Percentiles rank a stretch among this genome's conserved stretches.
phyloP scores from a whole-genome alignment of 2,888 invertebrate species.

The Thecocarcelia acutangulata region DNA sequence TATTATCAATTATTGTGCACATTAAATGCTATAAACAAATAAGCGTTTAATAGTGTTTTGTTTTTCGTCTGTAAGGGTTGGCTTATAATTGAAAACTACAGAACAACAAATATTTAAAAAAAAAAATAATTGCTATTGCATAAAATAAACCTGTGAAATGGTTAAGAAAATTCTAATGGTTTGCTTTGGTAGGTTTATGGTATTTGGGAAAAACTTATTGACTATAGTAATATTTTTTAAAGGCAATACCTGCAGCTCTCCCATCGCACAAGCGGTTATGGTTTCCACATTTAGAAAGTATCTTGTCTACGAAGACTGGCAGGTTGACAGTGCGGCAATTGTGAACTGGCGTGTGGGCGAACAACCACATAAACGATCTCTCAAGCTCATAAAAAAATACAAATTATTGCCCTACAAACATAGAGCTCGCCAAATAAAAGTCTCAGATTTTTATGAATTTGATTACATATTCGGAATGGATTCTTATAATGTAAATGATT shows the following conservation, averaged over 20 bases:
- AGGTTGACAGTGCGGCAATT: conserved; percentile 94
- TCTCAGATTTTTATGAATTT: conserved; percentile 90
- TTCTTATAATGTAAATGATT: conserved; percentile 89
- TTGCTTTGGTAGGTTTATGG: conserved; percentile 75
- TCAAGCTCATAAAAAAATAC: conserved; percentile 87
- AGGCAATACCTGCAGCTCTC: conserved; percentile 98
- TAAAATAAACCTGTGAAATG: conserved; percentile 71
- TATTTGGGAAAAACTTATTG: neutral
- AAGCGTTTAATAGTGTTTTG: neutral
- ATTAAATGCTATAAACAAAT: neutral
- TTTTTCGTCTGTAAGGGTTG: neutral
- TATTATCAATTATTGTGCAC: neutral
- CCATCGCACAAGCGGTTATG: conserved; percentile 97
- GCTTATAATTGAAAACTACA: neutral
- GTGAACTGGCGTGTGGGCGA: conserved; percentile 94
- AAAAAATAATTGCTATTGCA: too few species aligned
- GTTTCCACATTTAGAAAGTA: conserved; percentile 87
- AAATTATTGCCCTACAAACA: conserved; percentile 89
- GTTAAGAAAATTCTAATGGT: conserved; percentile 79
- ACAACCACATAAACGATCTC: conserved; percentile 89
- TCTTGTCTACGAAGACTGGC: conserved; percentile 86
- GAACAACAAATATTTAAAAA: neutral
- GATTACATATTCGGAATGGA: conserved; percentile 98
- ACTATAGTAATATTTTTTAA: conserved; percentile 1
- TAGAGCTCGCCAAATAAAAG: conserved; percentile 87